These are phyloP conservation scores for Ormyrus nitidulus DNA, from an alignment of 2,888 invertebrate genomes.

Conservation along the genomic window DNA sequence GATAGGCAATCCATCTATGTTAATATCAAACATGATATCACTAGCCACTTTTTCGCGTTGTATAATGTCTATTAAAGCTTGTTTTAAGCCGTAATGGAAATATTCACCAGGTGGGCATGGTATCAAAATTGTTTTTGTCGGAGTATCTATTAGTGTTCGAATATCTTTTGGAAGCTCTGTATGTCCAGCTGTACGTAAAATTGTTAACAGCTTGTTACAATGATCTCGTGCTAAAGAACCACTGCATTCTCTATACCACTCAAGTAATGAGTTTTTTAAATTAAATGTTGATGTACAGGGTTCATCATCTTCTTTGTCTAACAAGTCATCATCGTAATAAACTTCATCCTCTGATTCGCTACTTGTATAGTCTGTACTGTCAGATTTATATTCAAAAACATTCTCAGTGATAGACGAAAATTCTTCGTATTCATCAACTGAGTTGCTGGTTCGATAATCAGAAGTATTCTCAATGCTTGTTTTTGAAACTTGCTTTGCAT, in stretches of 20 bases:
- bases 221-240: background rate
- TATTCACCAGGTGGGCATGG: slow-evolving; percentile 22
- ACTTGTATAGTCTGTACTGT: no score
- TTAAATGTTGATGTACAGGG: no score
- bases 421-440: no score
- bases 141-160: background rate
- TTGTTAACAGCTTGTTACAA: background rate
- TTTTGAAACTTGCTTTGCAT: no score
- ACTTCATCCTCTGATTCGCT: no score
- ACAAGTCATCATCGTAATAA: no score
- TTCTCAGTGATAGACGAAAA: no score
- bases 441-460: no score
- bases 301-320: no score
- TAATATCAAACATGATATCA: background rate
- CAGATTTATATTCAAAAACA: no score
- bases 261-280: background rate
- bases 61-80: background rate
- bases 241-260: slow-evolving; percentile 2
- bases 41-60: background rate
- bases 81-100: slow-evolving; percentile 6
- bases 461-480: no score
- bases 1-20: no score
- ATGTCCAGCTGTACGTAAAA: background rate
- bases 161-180: background rate
- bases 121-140: background rate